Base-by-base conservation (phyloP, 2,888 invertebrate genomes). In the Netelia inedita region DNA sequence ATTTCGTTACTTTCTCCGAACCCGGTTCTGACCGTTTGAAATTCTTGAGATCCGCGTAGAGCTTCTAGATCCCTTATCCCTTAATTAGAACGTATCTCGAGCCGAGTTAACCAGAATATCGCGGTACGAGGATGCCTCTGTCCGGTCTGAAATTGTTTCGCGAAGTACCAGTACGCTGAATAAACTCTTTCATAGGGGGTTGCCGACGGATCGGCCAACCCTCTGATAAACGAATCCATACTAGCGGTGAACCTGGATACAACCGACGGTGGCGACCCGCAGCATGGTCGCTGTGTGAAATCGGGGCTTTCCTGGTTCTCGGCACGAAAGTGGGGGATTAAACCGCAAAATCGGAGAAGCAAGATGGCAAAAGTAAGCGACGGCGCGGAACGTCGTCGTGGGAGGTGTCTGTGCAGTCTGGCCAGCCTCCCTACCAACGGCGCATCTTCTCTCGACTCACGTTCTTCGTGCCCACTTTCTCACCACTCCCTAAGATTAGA, bases 281-380 rank as follows among this genome's bases (percentile, higher is more conserved):
- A 79, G 74, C 71, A 73, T 82, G 73, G 84, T 79, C 75, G 83
- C 79, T 55, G 53, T 57, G 83, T 81, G 83, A 78, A 81, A 82
- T 76, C 83, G 65, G 82, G 82, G 79, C 79, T 86, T 86, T 82
- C 83, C 79, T 57, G 79, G 85, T 79, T 82, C 86, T 85, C 89
- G 88, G 90, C 90, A 89, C 89, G 89, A 90, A 35, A 90, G 88
- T 89, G 89, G 89, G 89, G 91, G 90, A 35, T 35, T 35, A 90
- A 90, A 91, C 91, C 91, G 87, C 91, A 89, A 89, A 92, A 91
- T 91, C 89, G 85, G 75, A 91, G 91, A 90, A 91, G 91, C 92
- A 93, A 92, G 92, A 93, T 92, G 93, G 92, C 93, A 92, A 92
- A 92, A 93, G 92, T 92, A 92, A 92, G 91, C 91, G 90, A 89